Percentiles rank a stretch among this genome's conserved stretches.
Evolutionary conservation across 2,888 invertebrate genomes (phyloP).

Genomic region (Xylota segnis): DNA sequence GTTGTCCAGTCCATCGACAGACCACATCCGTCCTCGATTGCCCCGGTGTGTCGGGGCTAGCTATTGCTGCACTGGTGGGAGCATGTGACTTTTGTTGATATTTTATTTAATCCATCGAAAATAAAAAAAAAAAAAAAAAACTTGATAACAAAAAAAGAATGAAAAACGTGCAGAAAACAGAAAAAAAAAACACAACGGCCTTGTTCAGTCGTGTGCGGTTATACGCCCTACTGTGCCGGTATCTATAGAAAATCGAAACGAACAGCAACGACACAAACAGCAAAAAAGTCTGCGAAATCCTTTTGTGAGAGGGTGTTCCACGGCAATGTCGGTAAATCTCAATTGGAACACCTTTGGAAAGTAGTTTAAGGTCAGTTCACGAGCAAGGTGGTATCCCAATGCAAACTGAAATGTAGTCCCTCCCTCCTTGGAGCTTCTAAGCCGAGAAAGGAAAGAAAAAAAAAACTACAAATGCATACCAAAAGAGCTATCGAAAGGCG

Average conservation of each 20-base stretch:
- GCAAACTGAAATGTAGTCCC: slow-evolving; percentile 10
- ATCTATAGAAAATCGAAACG: slow-evolving; percentile 49
- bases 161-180: slow-evolving; percentile 48
- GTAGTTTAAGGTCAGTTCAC: slow-evolving; percentile 76
- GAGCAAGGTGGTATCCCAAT: slow-evolving; percentile 59
- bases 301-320: slow-evolving; percentile 45
- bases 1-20: slow-evolving; percentile 61
- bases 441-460: not conserved
- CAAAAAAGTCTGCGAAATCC: slow-evolving; percentile 29
- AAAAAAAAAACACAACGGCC: slow-evolving; percentile 59
- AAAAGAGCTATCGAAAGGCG: slow-evolving; percentile 53
- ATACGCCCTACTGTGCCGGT: slow-evolving; percentile 71
- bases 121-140: slow-evolving; percentile 33
- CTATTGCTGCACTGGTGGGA: slow-evolving; percentile 42
- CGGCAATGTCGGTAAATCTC: slow-evolving; percentile 37
- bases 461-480: slow-evolving; percentile 51
- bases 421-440: not conserved
- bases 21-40: slow-evolving; percentile 76
- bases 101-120: slow-evolving; percentile 68
- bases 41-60: slow-evolving; percentile 19
- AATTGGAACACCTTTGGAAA: slow-evolving; percentile 68
- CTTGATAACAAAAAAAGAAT: slow-evolving; percentile 38
- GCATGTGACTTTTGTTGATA: slow-evolving; percentile 69
- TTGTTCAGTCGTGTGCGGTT: slow-evolving; percentile 76
- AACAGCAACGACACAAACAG: not conserved